Conservation (phyloP, 2,113 vertebrate genomes). For the Galbula dea region DNA sequence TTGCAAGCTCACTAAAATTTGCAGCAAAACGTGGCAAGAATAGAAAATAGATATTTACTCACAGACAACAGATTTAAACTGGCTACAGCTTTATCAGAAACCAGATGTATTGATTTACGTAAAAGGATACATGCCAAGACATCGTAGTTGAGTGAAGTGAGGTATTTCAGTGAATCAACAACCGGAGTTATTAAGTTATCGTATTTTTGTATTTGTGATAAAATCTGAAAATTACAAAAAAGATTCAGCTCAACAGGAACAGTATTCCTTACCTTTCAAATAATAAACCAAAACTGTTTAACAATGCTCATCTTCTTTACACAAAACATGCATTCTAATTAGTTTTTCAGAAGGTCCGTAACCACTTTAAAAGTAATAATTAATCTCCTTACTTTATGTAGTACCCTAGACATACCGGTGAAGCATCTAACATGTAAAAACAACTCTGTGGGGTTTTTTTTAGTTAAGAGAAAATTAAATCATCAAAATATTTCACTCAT, state of each 20-base stretch:
- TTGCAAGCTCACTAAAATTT: not conserved
- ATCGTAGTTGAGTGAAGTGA: slow-evolving; percentile 97
- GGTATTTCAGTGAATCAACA: slow-evolving; percentile 98
- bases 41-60: not conserved
- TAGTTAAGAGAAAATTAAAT: not conserved
- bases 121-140: slow-evolving; percentile 98
- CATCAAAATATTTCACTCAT: not conserved
- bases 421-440: not conserved
- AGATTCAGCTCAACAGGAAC: not conserved
- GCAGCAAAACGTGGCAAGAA: not conserved
- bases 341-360: not conserved
- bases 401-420: not conserved
- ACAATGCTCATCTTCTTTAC: not conserved
- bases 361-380: not conserved
- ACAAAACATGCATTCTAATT: not conserved
- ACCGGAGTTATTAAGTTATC: slow-evolving; percentile 97
- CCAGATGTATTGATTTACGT: not conserved
- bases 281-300: not conserved
- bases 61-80: not conserved
- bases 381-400: not conserved
- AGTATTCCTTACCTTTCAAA: not conserved
- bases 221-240: slow-evolving; percentile 79
- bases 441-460: not conserved
- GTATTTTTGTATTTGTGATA: slow-evolving; percentile 98
- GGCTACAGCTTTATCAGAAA: not conserved